A percentile compares a stretch with the other conserved stretches of the same genome.
phyloP scores from a whole-genome alignment of 2,888 invertebrate species.

The Caenorhabditis auriculariae region DNA sequence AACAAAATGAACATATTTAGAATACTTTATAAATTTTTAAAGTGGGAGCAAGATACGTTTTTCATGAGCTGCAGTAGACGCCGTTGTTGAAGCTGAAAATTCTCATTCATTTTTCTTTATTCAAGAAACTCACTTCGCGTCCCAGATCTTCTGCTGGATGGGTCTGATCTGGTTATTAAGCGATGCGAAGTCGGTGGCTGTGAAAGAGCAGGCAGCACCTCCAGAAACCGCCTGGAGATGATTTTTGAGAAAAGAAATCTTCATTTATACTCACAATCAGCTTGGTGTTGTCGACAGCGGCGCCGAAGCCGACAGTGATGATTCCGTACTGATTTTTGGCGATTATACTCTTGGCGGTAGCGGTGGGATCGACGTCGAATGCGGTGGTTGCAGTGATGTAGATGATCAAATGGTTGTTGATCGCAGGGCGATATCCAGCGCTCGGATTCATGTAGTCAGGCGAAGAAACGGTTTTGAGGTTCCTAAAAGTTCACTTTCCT shows the following conservation, averaged over 20 bases:
- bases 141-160: slow-evolving; percentile 24
- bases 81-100: slow-evolving; percentile 31
- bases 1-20: too few relatives aligned
- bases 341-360: slow-evolving; percentile 13
- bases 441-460: slow-evolving; percentile 6
- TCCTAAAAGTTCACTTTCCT: slow-evolving; percentile 6
- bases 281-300: slow-evolving; percentile 9
- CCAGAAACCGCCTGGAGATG: slow-evolving; percentile 31
- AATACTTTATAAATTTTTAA: too few relatives aligned
- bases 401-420: slow-evolving; percentile 34
- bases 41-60: too few relatives aligned
- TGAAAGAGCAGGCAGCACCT: slow-evolving; percentile 28
- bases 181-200: slow-evolving; percentile 13
- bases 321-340: slow-evolving; percentile 30
- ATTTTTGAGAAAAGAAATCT: not conserved
- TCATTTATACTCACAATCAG: too few relatives aligned
- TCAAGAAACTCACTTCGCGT: slow-evolving; percentile 10
- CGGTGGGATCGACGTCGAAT: slow-evolving; percentile 24
- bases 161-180: slow-evolving; percentile 15
- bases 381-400: slow-evolving; percentile 31
- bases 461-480: slow-evolving; percentile 9
- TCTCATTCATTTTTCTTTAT: not conserved
- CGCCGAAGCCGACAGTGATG: slow-evolving; percentile 33
- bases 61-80: slow-evolving; percentile 17
- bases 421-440: slow-evolving; percentile 19